phyloP scores from a whole-genome alignment of 1,140 invertebrate species.

The Lasioglossum baleicum region DNA sequence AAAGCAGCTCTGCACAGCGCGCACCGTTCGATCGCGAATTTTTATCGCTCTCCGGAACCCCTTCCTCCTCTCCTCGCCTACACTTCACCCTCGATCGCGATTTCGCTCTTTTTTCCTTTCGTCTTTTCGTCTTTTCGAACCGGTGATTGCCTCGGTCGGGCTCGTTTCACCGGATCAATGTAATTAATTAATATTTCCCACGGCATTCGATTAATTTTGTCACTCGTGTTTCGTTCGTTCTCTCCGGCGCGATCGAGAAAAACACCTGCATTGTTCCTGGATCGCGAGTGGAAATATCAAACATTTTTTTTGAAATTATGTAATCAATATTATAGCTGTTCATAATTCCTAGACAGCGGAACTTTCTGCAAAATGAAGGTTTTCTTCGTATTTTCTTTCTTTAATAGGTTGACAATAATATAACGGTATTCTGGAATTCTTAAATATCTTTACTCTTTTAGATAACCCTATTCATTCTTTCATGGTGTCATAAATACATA shows the following conservation, averaged over 20 bases:
- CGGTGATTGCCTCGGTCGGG: conserved; percentile 34
- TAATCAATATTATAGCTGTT: no score
- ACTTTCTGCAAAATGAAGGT: no score
- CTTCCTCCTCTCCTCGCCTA: no score
- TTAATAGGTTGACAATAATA: no score
- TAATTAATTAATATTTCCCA: conserved; percentile 48
- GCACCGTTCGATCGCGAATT: conserved; percentile 49
- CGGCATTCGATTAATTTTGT: conserved; percentile 45
- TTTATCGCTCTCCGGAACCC: conserved; percentile 10
- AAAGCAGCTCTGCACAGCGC: conserved; percentile 42
- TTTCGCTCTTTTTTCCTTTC: background rate
- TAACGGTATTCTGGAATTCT: no score
- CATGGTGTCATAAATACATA: no score
- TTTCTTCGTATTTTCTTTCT: no score
- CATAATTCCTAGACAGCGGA: no score
- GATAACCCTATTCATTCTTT: no score
- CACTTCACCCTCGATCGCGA: background rate
- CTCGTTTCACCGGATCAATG: conserved; percentile 41
- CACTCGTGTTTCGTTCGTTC: conserved; percentile 12
- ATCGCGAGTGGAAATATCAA: background rate
- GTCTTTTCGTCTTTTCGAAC: conserved; percentile 21
- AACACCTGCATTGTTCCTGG: background rate
- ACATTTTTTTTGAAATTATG: no score
- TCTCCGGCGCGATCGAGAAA: background rate
- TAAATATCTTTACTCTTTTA: no score